phyloP scores from a whole-genome alignment of 2,797 vertebrate species.

The Picus viridis region DNA sequence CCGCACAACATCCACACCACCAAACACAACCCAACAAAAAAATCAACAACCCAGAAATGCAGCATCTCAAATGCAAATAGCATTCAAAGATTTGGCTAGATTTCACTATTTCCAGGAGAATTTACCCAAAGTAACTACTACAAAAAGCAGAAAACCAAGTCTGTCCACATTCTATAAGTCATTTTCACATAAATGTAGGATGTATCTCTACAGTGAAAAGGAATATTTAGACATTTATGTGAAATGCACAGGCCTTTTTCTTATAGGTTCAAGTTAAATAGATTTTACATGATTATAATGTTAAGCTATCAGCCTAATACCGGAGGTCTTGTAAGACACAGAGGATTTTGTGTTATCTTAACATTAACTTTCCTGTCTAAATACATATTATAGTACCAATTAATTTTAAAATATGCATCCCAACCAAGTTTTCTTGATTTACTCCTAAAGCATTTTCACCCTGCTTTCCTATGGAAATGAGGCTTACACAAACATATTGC shows the following conservation, averaged over 20 bases:
- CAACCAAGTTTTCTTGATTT: constrained; percentile 8
- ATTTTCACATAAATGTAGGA: background rate
- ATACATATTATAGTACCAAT: background rate
- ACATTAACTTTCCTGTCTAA: background rate
- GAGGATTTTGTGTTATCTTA: background rate
- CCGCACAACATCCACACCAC: too few species aligned
- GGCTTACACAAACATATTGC: background rate
- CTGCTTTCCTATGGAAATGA: constrained; percentile 48
- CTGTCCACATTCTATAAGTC: background rate
- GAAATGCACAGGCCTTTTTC: background rate
- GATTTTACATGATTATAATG: background rate
- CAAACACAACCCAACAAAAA: too few species aligned
- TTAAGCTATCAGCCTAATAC: background rate
- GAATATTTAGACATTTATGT: background rate
- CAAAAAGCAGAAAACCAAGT: background rate
- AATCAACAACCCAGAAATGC: background rate
- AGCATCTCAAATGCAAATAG: background rate
- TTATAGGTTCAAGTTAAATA: background rate
- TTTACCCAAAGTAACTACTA: background rate
- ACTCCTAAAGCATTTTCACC: constrained; percentile 19
- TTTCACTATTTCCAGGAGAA: background rate
- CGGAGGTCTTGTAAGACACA: background rate
- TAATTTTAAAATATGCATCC: constrained; percentile 1
- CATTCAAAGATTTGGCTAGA: background rate
- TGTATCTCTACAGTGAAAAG: background rate